Base-by-base conservation (phyloP, 2,113 vertebrate genomes). In the Poecile atricapillus region DNA sequence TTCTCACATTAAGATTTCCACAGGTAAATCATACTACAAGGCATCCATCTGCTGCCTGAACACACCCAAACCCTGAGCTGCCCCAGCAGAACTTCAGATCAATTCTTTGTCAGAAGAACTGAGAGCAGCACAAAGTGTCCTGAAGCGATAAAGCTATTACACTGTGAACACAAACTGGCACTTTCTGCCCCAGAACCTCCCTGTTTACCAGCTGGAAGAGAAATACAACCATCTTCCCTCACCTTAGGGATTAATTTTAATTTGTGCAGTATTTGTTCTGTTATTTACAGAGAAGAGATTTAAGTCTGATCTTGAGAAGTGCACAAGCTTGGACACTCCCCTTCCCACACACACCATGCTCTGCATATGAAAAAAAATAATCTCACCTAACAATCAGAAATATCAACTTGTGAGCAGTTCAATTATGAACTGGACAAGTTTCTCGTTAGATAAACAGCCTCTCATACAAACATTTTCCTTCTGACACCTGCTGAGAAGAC, bases 291-390 rank as follows among this genome's bases (percentile, higher is more conserved):
- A 59, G 78, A 69, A 33, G 30, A 55, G 9, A 21, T 7, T 3
- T 35, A 37, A 2, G 1, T 28, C 31, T 64, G 22, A 81, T 6
- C 7, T 13, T 52, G 15, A 58, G 25, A 59, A 5, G 8, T 21
- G 27, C 7, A 50, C 5, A 39, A 25, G 23, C 19, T 15, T 78
- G 44, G 25, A 67, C 6, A 31, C 0, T 4, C 8, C 9, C 8
- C 4, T 15, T 3, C 2, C 13, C 27, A 21, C 7, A 43, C 11
- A 43, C 6, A 25, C 28, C 2, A 9, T 19, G 21, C 43, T 5
- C 15, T 56, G 4, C 8, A 39, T 25, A 13, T 13, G 8, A 43
- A 41, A 37, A n/a, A 16, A 71, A 28, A 6, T 21, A 5, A 18
- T 11, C 6, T 69, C 7, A 78, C n/a, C n/a, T 74, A 69, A 64